Evolutionary conservation across 2,888 invertebrate genomes (phyloP).

Genomic region (Zaprionus bogoriensis): DNA sequence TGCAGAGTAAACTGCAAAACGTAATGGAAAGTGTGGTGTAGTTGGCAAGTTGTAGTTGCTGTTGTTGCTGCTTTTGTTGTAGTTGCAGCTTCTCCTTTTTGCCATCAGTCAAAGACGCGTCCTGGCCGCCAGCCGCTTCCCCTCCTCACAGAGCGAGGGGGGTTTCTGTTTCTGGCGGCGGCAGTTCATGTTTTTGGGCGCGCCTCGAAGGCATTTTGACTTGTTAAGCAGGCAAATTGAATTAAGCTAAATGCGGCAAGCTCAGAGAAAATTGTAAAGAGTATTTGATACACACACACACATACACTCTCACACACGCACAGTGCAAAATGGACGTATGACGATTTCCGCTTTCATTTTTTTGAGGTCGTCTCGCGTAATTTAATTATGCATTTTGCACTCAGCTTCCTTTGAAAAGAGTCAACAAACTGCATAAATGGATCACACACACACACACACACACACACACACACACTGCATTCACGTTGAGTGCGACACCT

Average conservation of each 20-base stretch:
- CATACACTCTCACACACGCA: not conserved
- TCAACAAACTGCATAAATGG: constrained; percentile 36
- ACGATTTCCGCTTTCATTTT: constrained; percentile 1
- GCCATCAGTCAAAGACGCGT: constrained; percentile 39
- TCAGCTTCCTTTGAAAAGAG: constrained; percentile 23
- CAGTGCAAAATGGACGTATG: not conserved
- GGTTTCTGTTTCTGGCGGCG: constrained; percentile 27
- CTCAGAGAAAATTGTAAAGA: constrained; percentile 32
- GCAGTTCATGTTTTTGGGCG: constrained; percentile 20
- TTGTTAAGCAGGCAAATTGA: constrained; percentile 66
- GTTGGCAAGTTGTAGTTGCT: too few relatives aligned
- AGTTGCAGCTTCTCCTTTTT: not conserved
- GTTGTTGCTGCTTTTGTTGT: constrained; percentile 13
- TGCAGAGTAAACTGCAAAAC: constrained; percentile 47
- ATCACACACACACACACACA: too few relatives aligned
- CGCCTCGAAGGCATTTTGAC: constrained; percentile 56
- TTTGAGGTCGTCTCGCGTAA: constrained; percentile 17
- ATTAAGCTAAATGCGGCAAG: constrained; percentile 60
- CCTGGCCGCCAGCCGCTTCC: constrained; percentile 16
- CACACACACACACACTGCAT: not conserved
- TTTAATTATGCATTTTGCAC: constrained; percentile 52
- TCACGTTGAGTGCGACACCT: constrained; percentile 5
- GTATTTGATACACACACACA: constrained; percentile 20
- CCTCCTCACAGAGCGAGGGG: too few relatives aligned
- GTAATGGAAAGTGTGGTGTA: constrained; percentile 63